phyloP scores from a whole-genome alignment of 1,140 invertebrate genomes.

The Lamellibrachia luymesi region DNA sequence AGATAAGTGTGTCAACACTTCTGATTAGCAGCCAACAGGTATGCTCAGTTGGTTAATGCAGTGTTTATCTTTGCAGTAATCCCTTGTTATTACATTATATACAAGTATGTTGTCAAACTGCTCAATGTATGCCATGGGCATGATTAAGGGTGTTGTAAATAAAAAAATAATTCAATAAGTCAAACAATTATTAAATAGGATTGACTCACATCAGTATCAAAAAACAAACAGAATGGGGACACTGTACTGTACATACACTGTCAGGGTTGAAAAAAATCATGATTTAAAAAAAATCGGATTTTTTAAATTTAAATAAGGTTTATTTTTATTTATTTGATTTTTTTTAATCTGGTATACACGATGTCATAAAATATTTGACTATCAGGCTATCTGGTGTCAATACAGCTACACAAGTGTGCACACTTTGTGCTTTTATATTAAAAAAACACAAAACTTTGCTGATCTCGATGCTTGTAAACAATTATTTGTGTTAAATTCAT shows the following conservation, averaged over 20 bases:
- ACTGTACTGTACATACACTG: background rate
- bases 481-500: too few species aligned
- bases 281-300: background rate
- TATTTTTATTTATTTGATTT: too few species aligned
- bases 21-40: background rate
- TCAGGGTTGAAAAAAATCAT: background rate
- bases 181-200: background rate
- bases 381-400: background rate
- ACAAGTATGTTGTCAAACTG: background rate
- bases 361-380: too few species aligned
- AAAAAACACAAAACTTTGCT: too few species aligned
- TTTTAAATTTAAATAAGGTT: background rate
- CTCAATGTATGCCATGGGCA: background rate
- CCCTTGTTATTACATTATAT: conserved; percentile 13
- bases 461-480: too few species aligned
- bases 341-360: too few species aligned
- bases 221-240: background rate
- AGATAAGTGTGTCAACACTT: background rate
- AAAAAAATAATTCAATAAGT: conserved; percentile 9
- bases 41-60: background rate
- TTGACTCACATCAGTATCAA: background rate
- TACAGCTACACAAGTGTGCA: background rate
- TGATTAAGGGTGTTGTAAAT: background rate
- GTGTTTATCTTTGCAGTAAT: too few species aligned
- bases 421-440: too few species aligned